These are phyloP conservation scores for Cistogaster globosa DNA, from an alignment of 2,888 invertebrate species.

Conservation along the genomic window DNA sequence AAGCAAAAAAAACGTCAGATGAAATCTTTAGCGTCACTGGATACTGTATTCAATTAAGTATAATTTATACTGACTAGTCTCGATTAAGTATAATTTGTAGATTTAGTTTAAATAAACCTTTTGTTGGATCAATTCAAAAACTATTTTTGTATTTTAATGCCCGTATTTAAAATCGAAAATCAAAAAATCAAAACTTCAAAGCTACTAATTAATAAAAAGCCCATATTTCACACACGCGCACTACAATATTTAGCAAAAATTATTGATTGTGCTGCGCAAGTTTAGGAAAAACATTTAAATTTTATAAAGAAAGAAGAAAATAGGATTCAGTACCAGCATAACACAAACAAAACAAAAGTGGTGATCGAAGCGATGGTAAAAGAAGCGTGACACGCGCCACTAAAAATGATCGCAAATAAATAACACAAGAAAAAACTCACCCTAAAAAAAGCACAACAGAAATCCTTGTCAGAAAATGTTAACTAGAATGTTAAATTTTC, in stretches of 20 bases:
- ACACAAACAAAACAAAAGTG: slow-evolving; percentile 45
- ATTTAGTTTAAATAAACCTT: too few species aligned
- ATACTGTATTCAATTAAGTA: too few species aligned
- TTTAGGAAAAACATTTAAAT: slow-evolving; percentile 44
- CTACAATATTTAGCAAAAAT: slow-evolving; percentile 18
- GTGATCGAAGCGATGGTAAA: slow-evolving; percentile 44
- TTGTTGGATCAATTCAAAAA: neutral
- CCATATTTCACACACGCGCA: slow-evolving; percentile 47
- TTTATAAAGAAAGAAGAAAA: slow-evolving; percentile 12
- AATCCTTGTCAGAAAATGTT: slow-evolving; percentile 25
- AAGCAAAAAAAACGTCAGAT: too few species aligned
- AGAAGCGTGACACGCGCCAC: slow-evolving; percentile 61
- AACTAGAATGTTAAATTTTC: slow-evolving; percentile 14
- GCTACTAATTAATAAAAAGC: slow-evolving; percentile 16
- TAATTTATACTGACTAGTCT: too few species aligned
- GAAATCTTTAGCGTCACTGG: too few species aligned
- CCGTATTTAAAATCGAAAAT: neutral
- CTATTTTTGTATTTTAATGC: neutral
- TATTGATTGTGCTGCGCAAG: neutral
- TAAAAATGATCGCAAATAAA: slow-evolving; percentile 55
- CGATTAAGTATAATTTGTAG: too few species aligned
- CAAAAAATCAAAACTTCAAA: neutral
- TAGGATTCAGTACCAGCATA: slow-evolving; percentile 61
- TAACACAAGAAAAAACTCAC: slow-evolving; percentile 39
- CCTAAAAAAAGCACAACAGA: slow-evolving; percentile 11